Percentiles rank a stretch among this genome's conserved stretches.
These are phyloP conservation scores for Cyclophora punctaria DNA, from an alignment of 2,888 invertebrate genomes.

Conservation along the genomic window DNA sequence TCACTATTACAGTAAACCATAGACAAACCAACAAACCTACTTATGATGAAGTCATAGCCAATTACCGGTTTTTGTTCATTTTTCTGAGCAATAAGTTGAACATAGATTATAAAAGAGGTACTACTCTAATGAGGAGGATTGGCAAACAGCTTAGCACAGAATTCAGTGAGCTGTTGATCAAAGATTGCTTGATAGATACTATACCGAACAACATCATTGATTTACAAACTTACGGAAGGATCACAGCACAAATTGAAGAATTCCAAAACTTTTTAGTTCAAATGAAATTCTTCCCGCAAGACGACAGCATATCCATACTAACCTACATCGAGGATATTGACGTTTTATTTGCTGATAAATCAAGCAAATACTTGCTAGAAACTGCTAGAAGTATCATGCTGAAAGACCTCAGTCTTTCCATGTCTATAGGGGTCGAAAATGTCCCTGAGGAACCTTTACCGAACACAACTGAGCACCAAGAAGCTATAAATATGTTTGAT, in stretches of 20 bases:
- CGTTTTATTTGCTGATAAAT: slow-evolving; percentile 83
- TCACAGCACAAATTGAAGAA: slow-evolving; percentile 77
- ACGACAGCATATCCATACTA: slow-evolving; percentile 72
- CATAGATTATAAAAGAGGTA: slow-evolving; percentile 49
- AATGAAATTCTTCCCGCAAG: slow-evolving; percentile 74
- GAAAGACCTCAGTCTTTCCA: slow-evolving; percentile 85
- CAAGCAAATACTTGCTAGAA: slow-evolving; percentile 81
- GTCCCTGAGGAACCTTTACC: slow-evolving; percentile 31
- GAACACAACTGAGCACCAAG: slow-evolving; percentile 25
- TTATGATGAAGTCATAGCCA: slow-evolving; percentile 73
- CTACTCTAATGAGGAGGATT: slow-evolving; percentile 71
- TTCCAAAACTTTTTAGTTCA: slow-evolving; percentile 79
- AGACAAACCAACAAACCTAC: slow-evolving; percentile 53
- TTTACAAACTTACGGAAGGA: slow-evolving; percentile 77
- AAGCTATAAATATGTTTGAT: slow-evolving; percentile 54
- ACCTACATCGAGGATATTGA: slow-evolving; percentile 85
- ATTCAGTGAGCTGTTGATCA: slow-evolving; percentile 79
- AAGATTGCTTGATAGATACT: slow-evolving; percentile 83
- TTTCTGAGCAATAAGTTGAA: slow-evolving; percentile 76
- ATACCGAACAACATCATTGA: slow-evolving; percentile 85
- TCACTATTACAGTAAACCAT: slow-evolving; percentile 50
- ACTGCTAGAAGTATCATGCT: slow-evolving; percentile 83
- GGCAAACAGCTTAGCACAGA: slow-evolving; percentile 72
- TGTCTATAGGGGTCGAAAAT: slow-evolving; percentile 70
- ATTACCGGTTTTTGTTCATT: slow-evolving; percentile 72